Evolutionary conservation across 2,113 vertebrate species (phyloP).

Genomic region (Hiodon tergisus): DNA sequence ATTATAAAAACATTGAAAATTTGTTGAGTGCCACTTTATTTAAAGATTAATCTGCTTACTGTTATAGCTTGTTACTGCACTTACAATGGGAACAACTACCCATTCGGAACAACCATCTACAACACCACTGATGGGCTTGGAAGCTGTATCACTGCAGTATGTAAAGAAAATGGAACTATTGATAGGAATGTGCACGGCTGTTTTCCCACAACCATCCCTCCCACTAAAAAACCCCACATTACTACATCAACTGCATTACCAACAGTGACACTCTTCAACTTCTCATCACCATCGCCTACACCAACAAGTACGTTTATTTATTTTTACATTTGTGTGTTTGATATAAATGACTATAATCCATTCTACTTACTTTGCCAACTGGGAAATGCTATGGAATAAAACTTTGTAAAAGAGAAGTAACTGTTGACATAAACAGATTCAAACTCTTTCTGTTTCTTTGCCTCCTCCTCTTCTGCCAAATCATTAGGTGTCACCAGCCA

Average conservation of each 20-base stretch:
- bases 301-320: constrained; percentile 31
- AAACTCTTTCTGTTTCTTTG: constrained; percentile 1
- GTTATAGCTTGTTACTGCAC: constrained; percentile 70
- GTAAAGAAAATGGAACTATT: constrained; percentile 65
- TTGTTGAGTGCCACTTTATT: background rate
- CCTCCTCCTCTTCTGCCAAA: background rate
- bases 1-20: background rate
- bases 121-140: constrained; percentile 74
- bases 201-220: constrained; percentile 4
- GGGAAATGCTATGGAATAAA: background rate
- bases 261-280: constrained; percentile 46
- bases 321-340: background rate
- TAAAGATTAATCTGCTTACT: background rate
- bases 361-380: too few relatives aligned
- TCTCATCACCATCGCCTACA: constrained; percentile 44
- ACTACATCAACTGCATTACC: constrained; percentile 2
- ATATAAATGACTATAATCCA: too few relatives aligned
- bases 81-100: constrained; percentile 62
- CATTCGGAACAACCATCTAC: constrained; percentile 60
- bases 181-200: constrained; percentile 32
- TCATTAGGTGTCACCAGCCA: too few relatives aligned
- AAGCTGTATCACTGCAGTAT: constrained; percentile 69
- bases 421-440: background rate
- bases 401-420: background rate
- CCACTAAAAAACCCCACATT: constrained; percentile 21